phyloP scores from a whole-genome alignment of 2,797 vertebrate species.

The Tauraco hartlaubi region DNA sequence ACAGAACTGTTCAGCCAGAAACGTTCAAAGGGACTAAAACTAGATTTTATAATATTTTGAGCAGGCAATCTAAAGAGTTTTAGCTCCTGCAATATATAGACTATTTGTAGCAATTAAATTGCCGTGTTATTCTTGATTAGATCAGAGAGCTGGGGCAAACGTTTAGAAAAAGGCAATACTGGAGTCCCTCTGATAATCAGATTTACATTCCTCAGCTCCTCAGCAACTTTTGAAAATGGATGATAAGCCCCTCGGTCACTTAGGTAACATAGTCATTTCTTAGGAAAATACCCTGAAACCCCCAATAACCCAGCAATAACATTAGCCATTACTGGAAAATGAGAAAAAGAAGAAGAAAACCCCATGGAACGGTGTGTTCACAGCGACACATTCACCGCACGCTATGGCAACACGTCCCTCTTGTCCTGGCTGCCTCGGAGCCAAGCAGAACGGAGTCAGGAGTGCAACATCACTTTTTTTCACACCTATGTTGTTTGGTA shows the following conservation, averaged over 20 bases:
- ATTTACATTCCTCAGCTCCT: neutral
- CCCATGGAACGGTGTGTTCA: neutral
- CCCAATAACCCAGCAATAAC: neutral
- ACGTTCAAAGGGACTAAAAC: neutral
- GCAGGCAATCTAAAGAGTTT: neutral
- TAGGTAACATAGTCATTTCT: neutral
- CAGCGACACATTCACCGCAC: fast-evolving
- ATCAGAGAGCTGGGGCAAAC: neutral
- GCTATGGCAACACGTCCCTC: neutral
- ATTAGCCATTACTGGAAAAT: neutral
- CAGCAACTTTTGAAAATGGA: neutral
- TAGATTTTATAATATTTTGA: neutral
- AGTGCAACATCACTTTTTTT: neutral
- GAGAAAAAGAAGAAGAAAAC: neutral
- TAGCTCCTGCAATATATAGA: neutral
- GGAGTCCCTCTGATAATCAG: neutral
- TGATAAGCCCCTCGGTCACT: neutral
- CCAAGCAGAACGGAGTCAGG: neutral
- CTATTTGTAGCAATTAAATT: neutral
- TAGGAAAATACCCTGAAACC: neutral
- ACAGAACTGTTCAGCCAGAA: neutral
- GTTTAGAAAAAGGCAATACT: neutral
- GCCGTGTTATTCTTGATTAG: neutral
- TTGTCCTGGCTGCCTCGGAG: neutral
- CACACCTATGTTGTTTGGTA: neutral